Evolutionary conservation across 37 sponge, comb jelly and placozoan species (phyloP).

Genomic region (Hormiphora californensis): DNA sequence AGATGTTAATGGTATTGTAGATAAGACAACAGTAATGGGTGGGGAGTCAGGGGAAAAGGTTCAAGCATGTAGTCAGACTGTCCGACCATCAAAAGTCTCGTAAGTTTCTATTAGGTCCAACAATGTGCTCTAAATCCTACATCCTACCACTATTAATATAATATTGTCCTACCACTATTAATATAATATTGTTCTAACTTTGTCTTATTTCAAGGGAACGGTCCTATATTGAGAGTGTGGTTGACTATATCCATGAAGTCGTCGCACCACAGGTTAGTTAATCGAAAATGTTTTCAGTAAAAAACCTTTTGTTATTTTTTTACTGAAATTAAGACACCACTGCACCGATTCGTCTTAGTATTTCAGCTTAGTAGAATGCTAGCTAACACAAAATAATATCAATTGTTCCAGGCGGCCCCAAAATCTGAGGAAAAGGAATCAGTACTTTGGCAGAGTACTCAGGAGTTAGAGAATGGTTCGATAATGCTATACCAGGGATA

Average conservation of each 20-base stretch:
- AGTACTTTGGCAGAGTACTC: not conserved
- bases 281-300: not conserved
- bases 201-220: not conserved
- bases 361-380: too few relatives aligned
- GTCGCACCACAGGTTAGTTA: not conserved
- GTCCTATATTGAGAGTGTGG: slow-evolving; percentile 22
- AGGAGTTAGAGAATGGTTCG: not conserved
- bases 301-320: not conserved
- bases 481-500: not conserved
- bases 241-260: slow-evolving; percentile 11
- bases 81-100: not conserved
- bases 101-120: too few relatives aligned
- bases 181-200: too few relatives aligned
- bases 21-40: not conserved
- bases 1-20: not conserved
- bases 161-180: too few relatives aligned
- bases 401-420: not conserved
- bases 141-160: too few relatives aligned
- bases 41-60: not conserved
- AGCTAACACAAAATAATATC: too few relatives aligned
- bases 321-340: too few relatives aligned
- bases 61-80: not conserved
- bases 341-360: too few relatives aligned
- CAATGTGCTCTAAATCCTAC: not conserved
- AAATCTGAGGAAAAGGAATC: not conserved